Conservation (phyloP, 2,113 vertebrate genomes). For the Indicator maculatus region DNA sequence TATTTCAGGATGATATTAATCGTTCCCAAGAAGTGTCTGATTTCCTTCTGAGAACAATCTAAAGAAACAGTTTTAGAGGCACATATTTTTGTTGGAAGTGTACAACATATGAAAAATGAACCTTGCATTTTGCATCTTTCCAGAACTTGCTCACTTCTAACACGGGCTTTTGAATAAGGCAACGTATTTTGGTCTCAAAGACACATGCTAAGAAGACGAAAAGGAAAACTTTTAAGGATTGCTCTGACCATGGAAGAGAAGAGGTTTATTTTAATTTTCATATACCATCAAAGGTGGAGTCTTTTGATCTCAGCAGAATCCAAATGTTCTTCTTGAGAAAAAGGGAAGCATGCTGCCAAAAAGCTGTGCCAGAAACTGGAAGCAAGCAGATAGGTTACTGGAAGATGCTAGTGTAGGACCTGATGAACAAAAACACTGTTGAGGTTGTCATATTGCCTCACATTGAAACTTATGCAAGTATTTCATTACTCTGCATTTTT, state of each 20-base stretch:
- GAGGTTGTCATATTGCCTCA: neutral
- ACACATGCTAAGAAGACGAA: neutral
- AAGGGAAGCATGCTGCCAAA: neutral
- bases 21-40: neutral
- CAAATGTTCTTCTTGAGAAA: neutral
- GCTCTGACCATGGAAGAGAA: neutral
- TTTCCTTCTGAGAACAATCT: neutral
- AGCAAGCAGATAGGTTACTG: constrained; percentile 29
- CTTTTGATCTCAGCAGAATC: neutral
- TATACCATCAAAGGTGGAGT: neutral
- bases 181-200: neutral
- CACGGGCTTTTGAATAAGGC: neutral
- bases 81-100: neutral
- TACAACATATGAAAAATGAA: neutral
- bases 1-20: neutral
- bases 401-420: constrained; percentile 1
- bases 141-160: neutral
- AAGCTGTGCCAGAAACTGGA: neutral
- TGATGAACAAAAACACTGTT: neutral
- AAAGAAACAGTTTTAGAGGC: neutral
- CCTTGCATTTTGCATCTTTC: neutral
- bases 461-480: neutral
- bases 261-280: neutral
- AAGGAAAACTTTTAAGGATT: neutral
- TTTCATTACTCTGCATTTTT: neutral